Evolutionary conservation across 1,140 invertebrate genomes (phyloP).

Genomic region (Calosoma granatense): DNA sequence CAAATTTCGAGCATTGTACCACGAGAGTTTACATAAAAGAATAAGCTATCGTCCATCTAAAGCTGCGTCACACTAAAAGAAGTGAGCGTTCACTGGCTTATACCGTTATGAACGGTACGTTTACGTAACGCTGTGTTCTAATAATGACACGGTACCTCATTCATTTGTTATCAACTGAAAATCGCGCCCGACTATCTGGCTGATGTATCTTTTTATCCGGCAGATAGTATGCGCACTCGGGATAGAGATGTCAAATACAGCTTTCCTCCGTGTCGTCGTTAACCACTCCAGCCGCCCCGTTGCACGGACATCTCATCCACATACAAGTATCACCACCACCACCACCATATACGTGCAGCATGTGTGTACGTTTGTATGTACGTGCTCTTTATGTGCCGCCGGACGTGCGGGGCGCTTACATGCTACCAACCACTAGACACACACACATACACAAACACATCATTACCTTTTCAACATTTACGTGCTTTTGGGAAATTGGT

Average conservation of each 20-base stretch:
- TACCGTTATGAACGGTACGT: too few relatives aligned
- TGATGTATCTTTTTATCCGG: conserved; percentile 5
- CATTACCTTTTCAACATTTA: too few relatives aligned
- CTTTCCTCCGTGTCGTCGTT: not conserved
- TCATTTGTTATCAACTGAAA: conserved; percentile 7
- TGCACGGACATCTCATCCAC: too few relatives aligned
- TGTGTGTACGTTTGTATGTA: not conserved
- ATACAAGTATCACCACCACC: too few relatives aligned
- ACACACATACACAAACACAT: conserved; percentile 4
- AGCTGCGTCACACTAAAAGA: not conserved
- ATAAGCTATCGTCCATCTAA: conserved; percentile 4
- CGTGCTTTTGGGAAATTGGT: too few relatives aligned
- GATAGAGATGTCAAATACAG: conserved; percentile 4
- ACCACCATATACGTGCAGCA: not conserved
- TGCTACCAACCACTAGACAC: not conserved
- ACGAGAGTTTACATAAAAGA: conserved; percentile 8
- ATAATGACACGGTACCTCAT: not conserved
- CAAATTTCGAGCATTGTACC: conserved; percentile 4
- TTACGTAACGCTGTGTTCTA: not conserved
- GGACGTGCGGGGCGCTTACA: not conserved
- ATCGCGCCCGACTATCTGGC: not conserved
- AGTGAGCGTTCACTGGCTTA: not conserved
- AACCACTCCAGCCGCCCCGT: not conserved
- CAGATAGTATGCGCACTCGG: not conserved
- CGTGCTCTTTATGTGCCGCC: not conserved